These are phyloP conservation scores for sheep (Ovis aries) DNA, from an alignment of 2,113 vertebrate genomes.

Conservation along the genomic window ARS-UI_Ramb_v3.0 NC_056072.1:41414001-41414500, in stretches of 20 bases:
- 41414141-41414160: constrained; percentile 25
- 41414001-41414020: neutral
- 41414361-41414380: neutral
- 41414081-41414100: constrained; percentile 51
- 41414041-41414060: constrained; percentile 9
- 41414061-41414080: constrained; percentile 44
- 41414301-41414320: neutral
- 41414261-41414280: neutral
- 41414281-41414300: neutral
- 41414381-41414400: neutral
- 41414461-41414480: neutral
- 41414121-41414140: constrained; percentile 1
- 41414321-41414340: neutral
- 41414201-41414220: constrained; percentile 10
- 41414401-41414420: neutral
- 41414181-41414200: constrained; percentile 37
- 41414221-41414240: neutral
- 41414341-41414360: neutral
- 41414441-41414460: neutral
- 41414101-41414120: constrained; percentile 48
- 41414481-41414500: neutral
- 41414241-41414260: neutral
- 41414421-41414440: neutral
- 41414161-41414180: constrained; percentile 18
- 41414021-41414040: constrained; percentile 1